These are phyloP conservation scores for Lycopodina hypogea DNA, from an alignment of 37 sponge, comb jelly and placozoan genomes.

Conservation along the genomic window DNA sequence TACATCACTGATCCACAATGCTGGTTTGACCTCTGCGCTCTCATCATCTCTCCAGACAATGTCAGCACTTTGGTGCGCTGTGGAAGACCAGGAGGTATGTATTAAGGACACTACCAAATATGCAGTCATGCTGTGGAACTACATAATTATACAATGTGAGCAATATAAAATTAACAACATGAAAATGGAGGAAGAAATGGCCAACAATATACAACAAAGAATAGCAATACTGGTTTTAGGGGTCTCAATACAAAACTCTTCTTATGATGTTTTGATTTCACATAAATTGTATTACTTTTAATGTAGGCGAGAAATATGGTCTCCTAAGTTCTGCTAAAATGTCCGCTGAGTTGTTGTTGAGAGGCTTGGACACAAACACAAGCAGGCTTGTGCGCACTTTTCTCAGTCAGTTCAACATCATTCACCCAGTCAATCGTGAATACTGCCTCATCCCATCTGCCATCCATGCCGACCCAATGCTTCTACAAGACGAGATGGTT, in stretches of 20 bases:
- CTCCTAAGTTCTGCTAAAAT: slow-evolving; percentile 31
- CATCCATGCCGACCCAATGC: slow-evolving; percentile 21
- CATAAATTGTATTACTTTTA: no score
- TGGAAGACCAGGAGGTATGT: slow-evolving; percentile 31
- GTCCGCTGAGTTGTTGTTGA: slow-evolving; percentile 20
- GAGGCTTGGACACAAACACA: slow-evolving; percentile 7
- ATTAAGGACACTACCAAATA: not conserved
- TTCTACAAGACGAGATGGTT: not conserved
- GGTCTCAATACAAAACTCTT: no score
- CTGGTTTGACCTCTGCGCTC: slow-evolving; percentile 76
- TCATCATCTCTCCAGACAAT: slow-evolving; percentile 60
- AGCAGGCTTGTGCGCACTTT: slow-evolving; percentile 36
- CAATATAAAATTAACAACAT: no score
- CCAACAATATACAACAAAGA: no score
- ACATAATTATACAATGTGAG: no score
- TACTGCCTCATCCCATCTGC: slow-evolving; percentile 56
- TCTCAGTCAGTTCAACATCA: slow-evolving; percentile 37
- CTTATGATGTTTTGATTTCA: no score
- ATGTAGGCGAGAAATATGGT: slow-evolving; percentile 28
- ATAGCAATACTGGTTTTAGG: no score
- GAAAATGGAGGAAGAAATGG: no score
- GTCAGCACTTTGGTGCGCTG: slow-evolving; percentile 35
- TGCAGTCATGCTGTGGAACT: no score
- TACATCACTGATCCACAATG: slow-evolving; percentile 72
- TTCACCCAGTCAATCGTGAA: slow-evolving; percentile 48